phyloP scores from a whole-genome alignment of 2,113 vertebrate genomes.

The Blennius ocellaris region DNA sequence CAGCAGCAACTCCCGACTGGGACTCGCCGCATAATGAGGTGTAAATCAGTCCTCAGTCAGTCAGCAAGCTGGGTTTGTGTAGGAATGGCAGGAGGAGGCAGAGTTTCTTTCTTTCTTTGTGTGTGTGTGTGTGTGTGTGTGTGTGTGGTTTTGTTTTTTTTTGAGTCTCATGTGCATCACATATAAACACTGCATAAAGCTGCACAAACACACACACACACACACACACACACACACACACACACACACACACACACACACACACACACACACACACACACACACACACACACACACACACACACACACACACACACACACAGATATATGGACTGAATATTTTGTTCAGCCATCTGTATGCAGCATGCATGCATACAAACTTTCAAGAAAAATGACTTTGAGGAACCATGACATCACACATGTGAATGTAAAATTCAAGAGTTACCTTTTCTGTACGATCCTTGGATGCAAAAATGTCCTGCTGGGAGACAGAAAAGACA shows the following conservation, averaged over 20 bases:
- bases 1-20: slow-evolving; percentile 69
- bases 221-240: not conserved
- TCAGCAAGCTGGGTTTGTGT: slow-evolving; percentile 38
- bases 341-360: not conserved
- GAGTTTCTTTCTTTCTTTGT: not conserved
- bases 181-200: not conserved
- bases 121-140: no score
- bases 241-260: not conserved
- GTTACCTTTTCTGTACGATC: slow-evolving; percentile 80
- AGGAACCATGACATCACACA: not conserved
- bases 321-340: not conserved
- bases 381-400: not conserved
- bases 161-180: slow-evolving; percentile 6
- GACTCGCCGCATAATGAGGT: slow-evolving; percentile 63
- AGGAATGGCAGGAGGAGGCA: slow-evolving; percentile 29
- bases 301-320: no score
- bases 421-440: slow-evolving; percentile 18
- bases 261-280: not conserved
- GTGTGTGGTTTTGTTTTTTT: no score
- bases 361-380: not conserved
- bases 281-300: not conserved
- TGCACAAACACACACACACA: not conserved
- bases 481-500: slow-evolving; percentile 17
- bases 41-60: slow-evolving; percentile 68
- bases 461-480: slow-evolving; percentile 77